Evolutionary conservation across 2,888 invertebrate genomes (phyloP), one percentile per base, ranked within the genome.

Genomic region (Drosophila birchii): DNA sequence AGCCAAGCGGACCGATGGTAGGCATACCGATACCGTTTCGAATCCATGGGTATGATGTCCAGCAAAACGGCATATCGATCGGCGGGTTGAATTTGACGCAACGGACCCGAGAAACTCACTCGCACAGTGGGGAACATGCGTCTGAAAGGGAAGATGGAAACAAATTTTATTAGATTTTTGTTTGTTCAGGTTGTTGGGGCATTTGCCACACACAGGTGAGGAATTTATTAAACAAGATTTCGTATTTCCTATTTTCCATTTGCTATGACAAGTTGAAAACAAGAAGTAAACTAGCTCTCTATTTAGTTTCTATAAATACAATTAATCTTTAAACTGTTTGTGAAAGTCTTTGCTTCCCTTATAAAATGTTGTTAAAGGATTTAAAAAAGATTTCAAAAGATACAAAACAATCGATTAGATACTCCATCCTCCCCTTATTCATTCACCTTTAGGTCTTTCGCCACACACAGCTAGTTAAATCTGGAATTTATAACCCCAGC

Each of bases 1-100:
- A 98, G 94, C 99, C 99, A 99, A 61, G 98, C 98, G 78, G 98
- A 98, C 90, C 98, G 95, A 94, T 99, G 98, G 94, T 99, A 99
- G 84, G 99, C 98, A 95, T 99, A 99, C 77, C 98, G 96, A 94
- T 98, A 98, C 76, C 98, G 95, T 93, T 98, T 98, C 93, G 96
- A 96, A 94, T 99, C 98, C 92, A 98, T 98, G 64, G 98, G 98
- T 78, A 98, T 97, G 91, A 99, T 97, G 94, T 99, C 98, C 94
- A 99, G 94, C 85, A 98, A 94, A 71, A 99, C 98, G 56, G 96
- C 96, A 94, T 98, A 99, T 79, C 96, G 95, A 92, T 96, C 96
- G 91, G 96, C 96, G 74, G 95, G 94, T 87, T 96, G 95, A 80
- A 96, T 94, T 76, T 92, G 92, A 73, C 93, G 84, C 78, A 92